Conservation (phyloP, 2,888 invertebrate genomes). For the Gryllus longicercus region DNA sequence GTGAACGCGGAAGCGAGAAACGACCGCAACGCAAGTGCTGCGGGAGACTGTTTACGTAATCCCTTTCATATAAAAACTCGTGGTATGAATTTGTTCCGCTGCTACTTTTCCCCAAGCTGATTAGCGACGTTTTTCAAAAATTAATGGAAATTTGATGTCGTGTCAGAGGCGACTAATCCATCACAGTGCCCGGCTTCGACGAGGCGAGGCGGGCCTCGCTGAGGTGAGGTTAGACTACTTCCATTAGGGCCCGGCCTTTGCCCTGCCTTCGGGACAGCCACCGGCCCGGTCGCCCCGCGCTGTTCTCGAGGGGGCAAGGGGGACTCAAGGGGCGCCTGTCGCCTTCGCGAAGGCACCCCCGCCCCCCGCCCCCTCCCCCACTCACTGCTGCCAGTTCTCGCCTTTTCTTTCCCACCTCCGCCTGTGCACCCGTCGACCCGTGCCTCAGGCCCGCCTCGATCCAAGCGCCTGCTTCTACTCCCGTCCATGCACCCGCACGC, state of each 20-base stretch:
- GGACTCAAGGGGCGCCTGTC: background rate
- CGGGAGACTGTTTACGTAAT: conserved; percentile 5
- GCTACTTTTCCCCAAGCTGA: conserved; percentile 36
- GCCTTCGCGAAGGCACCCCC: background rate
- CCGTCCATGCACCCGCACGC: too few species aligned
- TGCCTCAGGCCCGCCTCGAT: too few species aligned
- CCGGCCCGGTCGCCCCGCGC: background rate
- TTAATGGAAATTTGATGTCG: conserved; percentile 39
- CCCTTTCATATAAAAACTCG: background rate
- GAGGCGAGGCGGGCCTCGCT: background rate
- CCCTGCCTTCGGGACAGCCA: background rate
- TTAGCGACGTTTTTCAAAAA: conserved; percentile 38
- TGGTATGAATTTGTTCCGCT: conserved; percentile 22
- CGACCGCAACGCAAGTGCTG: background rate
- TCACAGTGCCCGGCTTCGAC: conserved; percentile 29
- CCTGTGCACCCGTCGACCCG: too few species aligned
- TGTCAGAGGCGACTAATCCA: conserved; percentile 37
- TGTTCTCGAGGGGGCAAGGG: background rate
- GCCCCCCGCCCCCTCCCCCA: too few species aligned
- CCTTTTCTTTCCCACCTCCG: too few species aligned
- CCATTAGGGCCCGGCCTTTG: conserved; percentile 1
- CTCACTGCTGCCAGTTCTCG: too few species aligned
- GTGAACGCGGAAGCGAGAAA: background rate
- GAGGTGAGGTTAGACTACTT: conserved; percentile 8
- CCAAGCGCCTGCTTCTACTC: too few species aligned